A percentile compares a stretch with the other conserved stretches of the same genome.
Conservation (phyloP, 2,888 invertebrate genomes). For the Nomada fucata region DNA sequence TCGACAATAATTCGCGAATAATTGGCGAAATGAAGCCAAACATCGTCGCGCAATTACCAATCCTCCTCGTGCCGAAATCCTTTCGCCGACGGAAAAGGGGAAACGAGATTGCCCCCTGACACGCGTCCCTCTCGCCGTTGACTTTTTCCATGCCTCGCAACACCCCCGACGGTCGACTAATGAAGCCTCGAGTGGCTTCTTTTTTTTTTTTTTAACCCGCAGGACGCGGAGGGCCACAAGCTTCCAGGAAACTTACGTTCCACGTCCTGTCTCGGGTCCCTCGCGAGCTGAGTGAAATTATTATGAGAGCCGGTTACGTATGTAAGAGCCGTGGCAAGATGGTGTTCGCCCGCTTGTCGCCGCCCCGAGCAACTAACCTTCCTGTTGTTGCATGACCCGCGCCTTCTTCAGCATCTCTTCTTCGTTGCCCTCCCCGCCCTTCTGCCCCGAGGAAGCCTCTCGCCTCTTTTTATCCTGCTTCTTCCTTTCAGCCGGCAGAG, state of each 20-base stretch:
- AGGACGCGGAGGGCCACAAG: constrained; percentile 41
- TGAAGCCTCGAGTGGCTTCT: constrained; percentile 25
- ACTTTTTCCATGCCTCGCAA: constrained; percentile 19
- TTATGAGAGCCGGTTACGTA: constrained; percentile 79
- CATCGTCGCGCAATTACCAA: not conserved
- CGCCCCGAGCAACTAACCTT: constrained; percentile 82
- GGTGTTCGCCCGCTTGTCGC: constrained; percentile 81
- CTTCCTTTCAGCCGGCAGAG: constrained; percentile 57
- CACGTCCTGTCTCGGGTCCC: constrained; percentile 53
- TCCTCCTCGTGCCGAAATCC: not conserved
- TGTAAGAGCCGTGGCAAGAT: constrained; percentile 75
- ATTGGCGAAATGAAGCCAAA: too few species aligned
- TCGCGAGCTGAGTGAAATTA: constrained; percentile 75
- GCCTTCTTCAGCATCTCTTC: constrained; percentile 78
- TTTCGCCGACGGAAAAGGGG: not conserved
- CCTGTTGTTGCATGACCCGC: constrained; percentile 82
- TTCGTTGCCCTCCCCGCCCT: constrained; percentile 38
- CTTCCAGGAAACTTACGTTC: constrained; percentile 73
- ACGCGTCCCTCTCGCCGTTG: constrained; percentile 3
- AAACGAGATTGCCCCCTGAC: not conserved
- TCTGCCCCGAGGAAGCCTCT: constrained; percentile 6
- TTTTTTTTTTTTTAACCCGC: constrained; percentile 33
- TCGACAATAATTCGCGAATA: too few species aligned
- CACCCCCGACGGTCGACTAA: constrained; percentile 33
- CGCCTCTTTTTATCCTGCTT: constrained; percentile 56